Evolutionary conservation across 2,888 invertebrate genomes (phyloP), one percentile per base, ranked within the genome.

Genomic region (Clepsis dumicolana): DNA sequence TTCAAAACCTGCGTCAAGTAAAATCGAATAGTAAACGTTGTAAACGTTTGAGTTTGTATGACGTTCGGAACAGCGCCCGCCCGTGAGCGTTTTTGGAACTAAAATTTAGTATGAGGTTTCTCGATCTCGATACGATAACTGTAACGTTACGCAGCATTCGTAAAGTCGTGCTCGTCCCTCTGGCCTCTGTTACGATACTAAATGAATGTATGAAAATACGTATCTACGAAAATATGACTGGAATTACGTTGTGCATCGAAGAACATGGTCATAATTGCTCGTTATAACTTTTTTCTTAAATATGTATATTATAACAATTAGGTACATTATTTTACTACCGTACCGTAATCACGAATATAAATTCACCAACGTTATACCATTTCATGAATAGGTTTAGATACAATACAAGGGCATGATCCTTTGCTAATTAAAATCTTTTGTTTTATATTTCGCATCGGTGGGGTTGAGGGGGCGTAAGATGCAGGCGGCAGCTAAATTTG

Each of bases 371-470:
- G 18, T 10, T 18, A 27, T 59, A 52, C 25, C 24, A 38, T 53
- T 63, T 52, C 4, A 41, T 29, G 21, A 52, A 48, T 21, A 48
- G 48, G 48, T 54, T n/a, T n/a, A n/a, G n/a, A n/a, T 65, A 65
- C 25, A 65, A 61, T 32, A 50, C 41, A 27, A 32, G 70, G 27
- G 60, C 38, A 18, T 44, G 44, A 56, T 70, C 69, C 69, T 65
- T 64, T 60, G 27, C 56, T 48, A 65, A 65, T 69, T 75, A 75
- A 75, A 71, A 74, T 75, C 80, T 79, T 80, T 81, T 81, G 81
- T 81, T 74, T 64, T 73, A 76, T 77, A 80, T 76, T 77, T 76
- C 71, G 64, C 70, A 70, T 73, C 25, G 38, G 71, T 74, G 70
- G 70, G 71, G 73, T 72, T 75, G 73, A 71, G 74, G 71, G 75